Conservation (phyloP, 2,113 vertebrate genomes). For the Monarcha castaneiventris region DNA sequence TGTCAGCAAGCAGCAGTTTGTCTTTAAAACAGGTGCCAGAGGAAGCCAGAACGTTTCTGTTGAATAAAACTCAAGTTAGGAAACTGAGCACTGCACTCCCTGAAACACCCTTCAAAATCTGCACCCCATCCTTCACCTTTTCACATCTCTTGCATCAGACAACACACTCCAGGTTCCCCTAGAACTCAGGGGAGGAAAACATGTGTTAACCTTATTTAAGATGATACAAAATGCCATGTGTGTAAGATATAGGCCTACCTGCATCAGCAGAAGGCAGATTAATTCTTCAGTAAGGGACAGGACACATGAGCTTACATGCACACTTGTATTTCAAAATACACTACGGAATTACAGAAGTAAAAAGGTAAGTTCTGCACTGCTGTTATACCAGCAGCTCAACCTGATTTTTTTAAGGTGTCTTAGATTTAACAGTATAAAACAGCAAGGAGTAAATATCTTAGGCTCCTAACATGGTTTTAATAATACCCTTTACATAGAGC, state of each 20-base stretch:
- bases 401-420: not conserved
- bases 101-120: not conserved
- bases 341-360: not conserved
- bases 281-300: not conserved
- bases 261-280: not conserved
- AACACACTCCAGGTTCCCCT: not conserved
- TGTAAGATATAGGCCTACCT: not conserved
- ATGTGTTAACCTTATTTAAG: not conserved
- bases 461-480: not conserved
- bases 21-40: not conserved
- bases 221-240: fast-evolving
- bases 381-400: not conserved
- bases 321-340: not conserved
- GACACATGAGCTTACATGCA: not conserved
- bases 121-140: not conserved
- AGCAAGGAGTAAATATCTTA: not conserved
- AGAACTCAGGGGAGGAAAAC: not conserved
- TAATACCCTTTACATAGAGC: not conserved
- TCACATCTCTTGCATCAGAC: not conserved
- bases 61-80: not conserved
- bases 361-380: not conserved
- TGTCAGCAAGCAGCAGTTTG: not conserved
- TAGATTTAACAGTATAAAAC: not conserved
- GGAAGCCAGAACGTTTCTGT: not conserved
- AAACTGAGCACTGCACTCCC: fast-evolving